Base-by-base conservation (phyloP, 1,140 invertebrate genomes). In the Holotrichia oblita region DNA sequence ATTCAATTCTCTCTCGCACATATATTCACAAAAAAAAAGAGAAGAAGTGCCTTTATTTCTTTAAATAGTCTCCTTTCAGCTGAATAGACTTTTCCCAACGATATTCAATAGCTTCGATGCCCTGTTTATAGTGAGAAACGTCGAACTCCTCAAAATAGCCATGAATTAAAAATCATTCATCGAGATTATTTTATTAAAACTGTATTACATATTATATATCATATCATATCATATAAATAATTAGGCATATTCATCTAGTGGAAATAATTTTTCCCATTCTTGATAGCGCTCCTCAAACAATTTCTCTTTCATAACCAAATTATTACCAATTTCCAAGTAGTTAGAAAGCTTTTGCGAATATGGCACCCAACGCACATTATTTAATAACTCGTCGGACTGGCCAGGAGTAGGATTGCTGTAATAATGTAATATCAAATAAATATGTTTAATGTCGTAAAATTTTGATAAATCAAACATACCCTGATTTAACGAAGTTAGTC, bases 311-410 rank as follows among this genome's bases (percentile, higher is more conserved):
- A 44, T 8, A 2, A 69, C 81, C 0, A 90, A 81, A 78, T 84
- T 84, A 12, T 87, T 81, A 2, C 86, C 88, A 44, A 92, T 90
- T 17, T 92, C 88, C 78, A 92, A 79, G 80, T 90, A 92, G 44
- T 89, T 87, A 40, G 89, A 84, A 48, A 86, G 85, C 74, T 87
- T 85, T 10, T 84, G 81, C 10, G 83, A 88, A 22, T 88, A 90
- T 22, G 86, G 87, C 48, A 89, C 86, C 91, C 91, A 92, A 61
- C 85, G 87, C 0, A 89, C 85, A 24, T 88, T 84, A 61, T 85
- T 82, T 61, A 88, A 64, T 64, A 85, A 24, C 81, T 78, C 27
- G 83, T 81, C 8, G 80, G 78, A 40, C n/a, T n/a, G n/a, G n/a
- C 84, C 82, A 8, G 86, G 85, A 80, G 85, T 87, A 7, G 88